These are phyloP conservation scores for Prostheceraeus crozeri DNA, from an alignment of 2,888 invertebrate species.

Conservation along the genomic window DNA sequence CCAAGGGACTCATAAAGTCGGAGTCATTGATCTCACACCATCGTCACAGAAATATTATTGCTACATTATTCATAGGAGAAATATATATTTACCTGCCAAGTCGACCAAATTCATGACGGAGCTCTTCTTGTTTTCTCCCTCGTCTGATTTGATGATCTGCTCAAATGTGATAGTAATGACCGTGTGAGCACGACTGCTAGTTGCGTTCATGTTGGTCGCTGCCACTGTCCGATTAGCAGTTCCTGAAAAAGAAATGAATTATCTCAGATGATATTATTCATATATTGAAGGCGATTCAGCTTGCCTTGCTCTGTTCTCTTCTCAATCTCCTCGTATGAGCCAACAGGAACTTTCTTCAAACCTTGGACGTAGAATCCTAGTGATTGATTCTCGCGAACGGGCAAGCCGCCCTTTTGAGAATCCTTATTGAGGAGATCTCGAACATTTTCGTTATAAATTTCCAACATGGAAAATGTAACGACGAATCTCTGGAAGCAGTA, in stretches of 20 bases:
- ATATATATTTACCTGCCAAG: slow-evolving; percentile 46
- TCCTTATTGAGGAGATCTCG: slow-evolving; percentile 50
- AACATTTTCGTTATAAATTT: slow-evolving; percentile 56
- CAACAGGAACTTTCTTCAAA: slow-evolving; percentile 55
- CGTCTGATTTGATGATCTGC: slow-evolving; percentile 53
- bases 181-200: slow-evolving; percentile 57
- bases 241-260: slow-evolving; percentile 44
- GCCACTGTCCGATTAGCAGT: slow-evolving; percentile 56
- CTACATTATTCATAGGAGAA: not conserved
- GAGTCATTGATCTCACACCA: no score
- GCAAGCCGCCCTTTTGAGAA: slow-evolving; percentile 50
- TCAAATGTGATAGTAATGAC: slow-evolving; percentile 57
- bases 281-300: not conserved
- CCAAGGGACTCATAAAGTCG: no score
- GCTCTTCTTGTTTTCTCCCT: slow-evolving; percentile 55
- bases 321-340: slow-evolving; percentile 56
- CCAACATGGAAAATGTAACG: slow-evolving; percentile 53
- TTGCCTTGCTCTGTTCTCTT: slow-evolving; percentile 56
- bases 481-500: slow-evolving; percentile 39
- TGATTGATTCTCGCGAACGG: slow-evolving; percentile 49
- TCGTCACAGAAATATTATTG: no score
- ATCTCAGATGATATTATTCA: no score
- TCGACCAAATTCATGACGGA: slow-evolving; percentile 57
- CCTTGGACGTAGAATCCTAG: slow-evolving; percentile 55
- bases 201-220: slow-evolving; percentile 58